A percentile compares a stretch with the other conserved stretches of the same genome.
Conservation (phyloP, 2,113 vertebrate genomes). For the Oncorhynchus kisutch region DNA sequence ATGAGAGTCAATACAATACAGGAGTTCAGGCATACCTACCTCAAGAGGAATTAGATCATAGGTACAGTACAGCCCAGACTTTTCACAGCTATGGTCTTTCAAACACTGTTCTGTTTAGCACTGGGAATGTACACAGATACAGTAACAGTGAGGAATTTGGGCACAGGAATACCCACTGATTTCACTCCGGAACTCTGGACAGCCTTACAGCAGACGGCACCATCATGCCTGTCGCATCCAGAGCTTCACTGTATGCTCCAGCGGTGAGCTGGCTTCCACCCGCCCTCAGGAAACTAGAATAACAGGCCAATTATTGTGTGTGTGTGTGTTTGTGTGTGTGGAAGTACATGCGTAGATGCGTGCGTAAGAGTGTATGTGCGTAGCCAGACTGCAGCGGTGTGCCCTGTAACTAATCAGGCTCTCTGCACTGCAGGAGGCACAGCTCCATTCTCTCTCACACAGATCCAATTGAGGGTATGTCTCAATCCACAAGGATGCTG, state of each 20-base stretch:
- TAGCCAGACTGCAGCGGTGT: conserved; percentile 22
- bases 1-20: conserved; percentile 54
- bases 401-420: conserved; percentile 25
- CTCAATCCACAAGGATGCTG: too few species aligned
- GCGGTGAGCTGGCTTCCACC: neutral
- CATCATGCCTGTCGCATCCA: too few species aligned
- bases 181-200: too few species aligned
- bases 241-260: conserved; percentile 1
- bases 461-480: too few species aligned
- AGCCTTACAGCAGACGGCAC: too few species aligned
- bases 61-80: too few species aligned
- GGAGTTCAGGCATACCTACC: conserved; percentile 49
- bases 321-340: too few species aligned
- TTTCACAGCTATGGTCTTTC: too few species aligned
- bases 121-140: too few species aligned
- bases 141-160: too few species aligned
- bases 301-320: neutral
- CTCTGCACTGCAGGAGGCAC: conserved; percentile 23
- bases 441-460: neutral
- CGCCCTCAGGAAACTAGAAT: conserved; percentile 7
- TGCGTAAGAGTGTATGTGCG: neutral
- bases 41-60: neutral
- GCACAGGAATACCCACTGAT: neutral
- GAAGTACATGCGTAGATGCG: too few species aligned
- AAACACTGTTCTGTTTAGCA: too few species aligned